phyloP scores from a whole-genome alignment of 2,113 vertebrate genomes.

The Corapipo altera region DNA sequence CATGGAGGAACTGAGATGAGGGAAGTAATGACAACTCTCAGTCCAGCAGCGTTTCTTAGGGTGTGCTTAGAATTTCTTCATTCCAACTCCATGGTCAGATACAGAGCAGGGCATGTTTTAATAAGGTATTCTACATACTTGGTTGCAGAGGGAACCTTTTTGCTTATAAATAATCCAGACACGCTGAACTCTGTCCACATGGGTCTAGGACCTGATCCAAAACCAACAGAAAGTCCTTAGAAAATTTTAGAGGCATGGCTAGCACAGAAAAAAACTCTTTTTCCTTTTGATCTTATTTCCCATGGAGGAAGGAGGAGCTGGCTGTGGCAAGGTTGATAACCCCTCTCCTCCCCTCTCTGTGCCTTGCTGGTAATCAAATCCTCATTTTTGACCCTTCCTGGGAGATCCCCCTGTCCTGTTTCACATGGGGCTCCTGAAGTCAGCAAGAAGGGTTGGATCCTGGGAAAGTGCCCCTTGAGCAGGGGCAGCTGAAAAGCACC shows the following conservation, averaged over 20 bases:
- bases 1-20: background rate
- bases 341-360: background rate
- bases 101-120: background rate
- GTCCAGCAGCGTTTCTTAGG: background rate
- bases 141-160: background rate
- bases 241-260: background rate
- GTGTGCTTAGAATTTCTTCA: slow-evolving; percentile 1
- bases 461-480: background rate
- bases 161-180: slow-evolving; percentile 1
- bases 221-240: background rate
- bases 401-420: background rate
- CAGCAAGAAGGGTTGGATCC: background rate
- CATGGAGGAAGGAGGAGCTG: background rate
- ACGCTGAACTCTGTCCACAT: background rate
- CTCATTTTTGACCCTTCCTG: background rate
- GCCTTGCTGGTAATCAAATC: background rate
- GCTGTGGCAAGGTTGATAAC: background rate
- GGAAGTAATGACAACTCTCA: background rate
- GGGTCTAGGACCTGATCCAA: slow-evolving; percentile 19
- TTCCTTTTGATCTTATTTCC: slow-evolving; percentile 10
- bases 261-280: background rate
- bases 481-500: background rate
- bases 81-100: background rate
- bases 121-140: background rate
- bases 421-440: background rate